Evolutionary conservation across 2,113 vertebrate genomes (phyloP).

Genomic region (Lipophrys pholis): DNA sequence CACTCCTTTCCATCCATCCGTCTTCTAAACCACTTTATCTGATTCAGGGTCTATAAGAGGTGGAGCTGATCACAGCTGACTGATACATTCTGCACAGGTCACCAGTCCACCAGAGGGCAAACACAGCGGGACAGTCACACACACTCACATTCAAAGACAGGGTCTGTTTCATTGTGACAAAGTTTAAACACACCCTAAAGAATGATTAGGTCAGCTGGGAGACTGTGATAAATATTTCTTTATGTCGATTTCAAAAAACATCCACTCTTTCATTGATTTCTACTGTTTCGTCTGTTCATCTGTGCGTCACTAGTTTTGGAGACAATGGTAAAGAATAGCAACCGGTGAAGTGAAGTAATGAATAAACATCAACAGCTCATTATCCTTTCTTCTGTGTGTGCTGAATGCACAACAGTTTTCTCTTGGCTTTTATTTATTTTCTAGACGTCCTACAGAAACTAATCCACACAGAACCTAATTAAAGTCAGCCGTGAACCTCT

Average conservation of each 20-base stretch:
- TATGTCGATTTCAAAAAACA: neutral
- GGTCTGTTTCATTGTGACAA: no score
- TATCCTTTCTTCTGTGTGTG: neutral
- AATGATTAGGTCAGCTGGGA: neutral
- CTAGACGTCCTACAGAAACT: neutral
- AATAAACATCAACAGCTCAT: neutral
- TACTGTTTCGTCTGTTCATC: neutral
- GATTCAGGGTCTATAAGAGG: no score
- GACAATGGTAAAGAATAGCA: no score
- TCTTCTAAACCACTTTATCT: no score
- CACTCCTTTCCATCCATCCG: no score
- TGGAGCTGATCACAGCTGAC: no score
- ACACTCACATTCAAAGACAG: no score
- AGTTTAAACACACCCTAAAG: no score
- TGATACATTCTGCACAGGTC: no score
- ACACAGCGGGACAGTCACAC: no score
- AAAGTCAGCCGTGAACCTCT: conserved; percentile 3
- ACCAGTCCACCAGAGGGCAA: no score
- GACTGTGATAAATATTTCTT: neutral
- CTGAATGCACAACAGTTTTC: conserved; percentile 11
- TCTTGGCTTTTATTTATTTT: neutral
- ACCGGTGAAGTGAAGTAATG: neutral
- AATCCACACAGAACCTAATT: conserved; percentile 7
- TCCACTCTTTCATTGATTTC: neutral
- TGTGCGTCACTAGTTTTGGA: no score